Evolutionary conservation across 2,888 invertebrate genomes (phyloP).

Genomic region (Tachina lurida): DNA sequence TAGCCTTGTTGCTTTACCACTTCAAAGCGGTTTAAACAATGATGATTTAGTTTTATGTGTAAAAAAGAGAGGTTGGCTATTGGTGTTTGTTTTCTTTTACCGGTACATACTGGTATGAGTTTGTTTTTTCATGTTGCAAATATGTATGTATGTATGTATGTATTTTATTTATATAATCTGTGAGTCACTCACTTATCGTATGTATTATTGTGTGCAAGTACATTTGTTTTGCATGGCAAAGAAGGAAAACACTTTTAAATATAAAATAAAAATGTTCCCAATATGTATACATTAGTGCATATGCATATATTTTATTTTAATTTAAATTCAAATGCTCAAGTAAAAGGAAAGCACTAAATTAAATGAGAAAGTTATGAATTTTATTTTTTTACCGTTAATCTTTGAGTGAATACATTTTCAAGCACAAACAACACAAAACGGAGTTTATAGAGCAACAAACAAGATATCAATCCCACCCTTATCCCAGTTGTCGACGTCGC

Average conservation of each 20-base stretch:
- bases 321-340: not conserved
- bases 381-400: too few species aligned
- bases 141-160: not conserved
- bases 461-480: too few species aligned
- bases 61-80: slow-evolving; percentile 16
- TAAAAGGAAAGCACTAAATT: not conserved
- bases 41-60: slow-evolving; percentile 17
- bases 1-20: slow-evolving; percentile 47
- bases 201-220: not conserved
- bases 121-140: slow-evolving; percentile 41
- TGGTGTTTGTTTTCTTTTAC: slow-evolving; percentile 36
- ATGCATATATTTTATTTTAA: not conserved
- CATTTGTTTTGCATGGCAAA: slow-evolving; percentile 20
- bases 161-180: slow-evolving; percentile 28
- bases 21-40: slow-evolving; percentile 42
- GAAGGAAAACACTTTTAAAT: slow-evolving; percentile 8
- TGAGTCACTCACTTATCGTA: slow-evolving; percentile 48
- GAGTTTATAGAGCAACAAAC: too few species aligned
- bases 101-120: slow-evolving; percentile 44
- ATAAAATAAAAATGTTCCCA: not conserved
- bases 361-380: too few species aligned
- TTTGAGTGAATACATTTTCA: too few species aligned
- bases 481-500: too few species aligned
- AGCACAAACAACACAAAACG: too few species aligned
- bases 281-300: not conserved